These are phyloP conservation scores for Macrosteles quadrilineatus DNA, from an alignment of 1,140 invertebrate species.

Conservation along the genomic window DNA sequence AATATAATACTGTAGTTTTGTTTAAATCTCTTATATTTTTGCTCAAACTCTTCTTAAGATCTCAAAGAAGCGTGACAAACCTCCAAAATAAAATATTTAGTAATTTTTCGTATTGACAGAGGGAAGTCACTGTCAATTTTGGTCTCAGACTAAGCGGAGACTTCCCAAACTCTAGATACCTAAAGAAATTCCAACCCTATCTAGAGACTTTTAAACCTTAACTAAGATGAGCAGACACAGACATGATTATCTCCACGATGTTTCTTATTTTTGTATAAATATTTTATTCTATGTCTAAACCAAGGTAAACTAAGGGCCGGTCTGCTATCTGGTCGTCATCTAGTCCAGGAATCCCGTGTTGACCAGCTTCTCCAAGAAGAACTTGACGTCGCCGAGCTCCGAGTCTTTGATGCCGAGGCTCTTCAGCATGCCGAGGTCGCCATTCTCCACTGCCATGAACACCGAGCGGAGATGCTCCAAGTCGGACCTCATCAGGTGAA, in stretches of 20 bases:
- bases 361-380: constrained; percentile 94
- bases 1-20: no score
- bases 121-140: background rate
- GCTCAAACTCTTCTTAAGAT: no score
- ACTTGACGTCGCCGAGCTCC: constrained; percentile 95
- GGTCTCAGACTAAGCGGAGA: no score
- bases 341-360: constrained; percentile 95
- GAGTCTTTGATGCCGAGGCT: constrained; percentile 93
- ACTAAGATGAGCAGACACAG: background rate
- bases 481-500: constrained; percentile 84
- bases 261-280: background rate
- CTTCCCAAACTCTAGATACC: no score
- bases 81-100: no score
- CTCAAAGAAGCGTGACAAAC: no score
- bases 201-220: no score
- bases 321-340: background rate
- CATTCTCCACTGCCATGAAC: constrained; percentile 96
- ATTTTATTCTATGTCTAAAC: background rate
- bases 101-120: no score
- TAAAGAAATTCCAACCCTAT: no score
- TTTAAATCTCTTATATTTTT: no score
- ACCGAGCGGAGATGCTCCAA: constrained; percentile 90
- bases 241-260: background rate
- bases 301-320: background rate
- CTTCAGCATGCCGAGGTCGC: constrained; percentile 90